Evolutionary conservation across 2,888 invertebrate genomes (phyloP).

Genomic region (Dicyrtoma fusca): DNA sequence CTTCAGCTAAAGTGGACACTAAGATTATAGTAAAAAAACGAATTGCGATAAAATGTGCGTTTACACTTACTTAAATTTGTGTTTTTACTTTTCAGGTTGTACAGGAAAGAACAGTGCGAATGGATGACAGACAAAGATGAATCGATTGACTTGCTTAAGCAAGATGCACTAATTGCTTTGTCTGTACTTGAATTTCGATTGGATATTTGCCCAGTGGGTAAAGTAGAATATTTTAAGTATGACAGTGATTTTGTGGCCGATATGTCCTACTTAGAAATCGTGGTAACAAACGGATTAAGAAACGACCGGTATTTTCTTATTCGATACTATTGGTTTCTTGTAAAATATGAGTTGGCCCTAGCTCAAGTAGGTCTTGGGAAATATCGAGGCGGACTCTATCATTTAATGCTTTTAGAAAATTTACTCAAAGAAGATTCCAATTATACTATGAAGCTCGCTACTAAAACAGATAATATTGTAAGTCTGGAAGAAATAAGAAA

Average conservation of each 20-base stretch:
- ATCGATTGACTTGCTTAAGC: background rate
- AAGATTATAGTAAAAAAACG: too few relatives aligned
- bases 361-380: conserved; percentile 11
- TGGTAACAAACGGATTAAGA: conserved; percentile 9
- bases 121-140: conserved; percentile 17
- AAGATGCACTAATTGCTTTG: conserved; percentile 20
- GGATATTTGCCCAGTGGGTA: background rate
- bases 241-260: conserved; percentile 17
- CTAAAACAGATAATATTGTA: conserved; percentile 41
- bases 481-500: conserved; percentile 67
- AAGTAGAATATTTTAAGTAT: conserved; percentile 9
- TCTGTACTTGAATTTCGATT: conserved; percentile 22
- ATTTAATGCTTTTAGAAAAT: conserved; percentile 18
- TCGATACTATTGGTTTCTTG: conserved; percentile 34
- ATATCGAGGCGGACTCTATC: conserved; percentile 3
- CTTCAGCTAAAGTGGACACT: too few relatives aligned
- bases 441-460: conserved; percentile 28
- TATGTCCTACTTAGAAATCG: conserved; percentile 20
- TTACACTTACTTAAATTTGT: too few relatives aligned
- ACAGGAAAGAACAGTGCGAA: conserved; percentile 19
- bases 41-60: too few relatives aligned
- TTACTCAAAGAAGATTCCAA: background rate
- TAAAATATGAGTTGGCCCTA: conserved; percentile 25
- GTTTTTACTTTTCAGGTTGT: too few relatives aligned
- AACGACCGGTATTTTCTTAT: background rate